Evolutionary conservation across 2,113 vertebrate species (phyloP), one percentile per base, ranked within the genome.

Genomic region (Erythrocebus patas): DNA sequence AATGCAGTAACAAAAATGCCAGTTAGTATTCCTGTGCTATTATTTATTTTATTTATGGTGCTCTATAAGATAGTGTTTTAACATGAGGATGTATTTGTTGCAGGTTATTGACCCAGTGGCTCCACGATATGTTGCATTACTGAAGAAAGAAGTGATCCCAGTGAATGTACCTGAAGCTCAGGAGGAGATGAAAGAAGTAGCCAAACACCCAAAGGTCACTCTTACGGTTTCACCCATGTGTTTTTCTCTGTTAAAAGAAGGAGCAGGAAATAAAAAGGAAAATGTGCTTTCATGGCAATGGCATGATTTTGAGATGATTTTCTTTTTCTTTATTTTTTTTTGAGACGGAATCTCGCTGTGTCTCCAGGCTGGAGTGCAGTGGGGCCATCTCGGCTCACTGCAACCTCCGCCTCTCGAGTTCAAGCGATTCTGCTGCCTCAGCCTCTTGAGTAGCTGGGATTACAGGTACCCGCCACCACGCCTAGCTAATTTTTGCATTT

Each of bases 41-140:
- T 50, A 10, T 27, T 52, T 52, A 68, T 2, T 90, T 91, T 70
- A 87, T 86, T 81, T 66, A n/a, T 30, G 72, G 5, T 2, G 18
- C 92, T 55, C 94, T 61, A 1, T 10, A 48, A 30, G 30, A n/a
- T 79, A 40, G 22, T 52, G 0, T 85, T 80, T n/a, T 76, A 25
- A 95, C 32, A 85, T 1, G 2, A 85, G 23, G 18, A 17, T 57
- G 35, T 92, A 4, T 61, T 95, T 48, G 76, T 97, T 91, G 16
- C 61, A 99, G 99, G 99, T 99, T 52, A 99, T 99, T 94, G 99
- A 99, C 96, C 99, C 99, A 0, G 98, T 99, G 91, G 99, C 99
- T 78, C 99, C 99, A 50, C 99, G 99, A 20, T 99, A 99, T 91
- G 99, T 99, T 4, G 99, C 99, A 20, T 98, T 99, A 93, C 98